These are phyloP conservation scores for Acholoe squamosa DNA, from an alignment of 2,888 invertebrate genomes.

Conservation along the genomic window DNA sequence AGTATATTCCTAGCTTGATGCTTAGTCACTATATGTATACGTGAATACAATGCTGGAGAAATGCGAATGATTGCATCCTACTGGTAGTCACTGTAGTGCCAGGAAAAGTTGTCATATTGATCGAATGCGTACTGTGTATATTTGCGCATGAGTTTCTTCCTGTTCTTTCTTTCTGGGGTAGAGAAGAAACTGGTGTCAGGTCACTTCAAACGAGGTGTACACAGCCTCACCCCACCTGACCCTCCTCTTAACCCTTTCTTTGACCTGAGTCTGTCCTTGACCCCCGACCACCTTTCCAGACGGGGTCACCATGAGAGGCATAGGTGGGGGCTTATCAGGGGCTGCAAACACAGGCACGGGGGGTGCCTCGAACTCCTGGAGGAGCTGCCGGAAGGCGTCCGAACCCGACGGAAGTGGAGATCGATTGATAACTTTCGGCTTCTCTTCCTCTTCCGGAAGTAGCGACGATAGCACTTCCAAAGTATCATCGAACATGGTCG, in stretches of 20 bases:
- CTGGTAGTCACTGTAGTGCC: too few species aligned
- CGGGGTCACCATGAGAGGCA: not conserved
- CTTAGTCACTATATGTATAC: too few species aligned
- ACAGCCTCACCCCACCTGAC: slow-evolving; percentile 16
- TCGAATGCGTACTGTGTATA: too few species aligned
- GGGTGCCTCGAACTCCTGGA: not conserved
- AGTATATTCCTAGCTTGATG: too few species aligned
- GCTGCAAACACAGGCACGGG: not conserved
- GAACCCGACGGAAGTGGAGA: not conserved
- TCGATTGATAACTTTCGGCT: not conserved
- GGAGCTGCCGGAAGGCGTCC: slow-evolving; percentile 32
- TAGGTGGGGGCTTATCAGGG: not conserved
- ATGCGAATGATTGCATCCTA: too few species aligned
- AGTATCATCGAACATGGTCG: not conserved
- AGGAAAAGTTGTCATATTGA: too few species aligned
- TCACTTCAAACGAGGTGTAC: not conserved
- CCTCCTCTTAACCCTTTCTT: not conserved
- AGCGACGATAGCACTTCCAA: not conserved
- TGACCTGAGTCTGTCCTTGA: not conserved
- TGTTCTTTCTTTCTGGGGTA: too few species aligned
- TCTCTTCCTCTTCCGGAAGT: not conserved
- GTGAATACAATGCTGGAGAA: too few species aligned
- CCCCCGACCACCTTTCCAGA: not conserved
- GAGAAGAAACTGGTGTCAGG: too few species aligned
- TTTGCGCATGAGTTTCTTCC: too few species aligned